Conservation (phyloP, 2,888 invertebrate genomes). For the Aphidoletes aphidimyza region DNA sequence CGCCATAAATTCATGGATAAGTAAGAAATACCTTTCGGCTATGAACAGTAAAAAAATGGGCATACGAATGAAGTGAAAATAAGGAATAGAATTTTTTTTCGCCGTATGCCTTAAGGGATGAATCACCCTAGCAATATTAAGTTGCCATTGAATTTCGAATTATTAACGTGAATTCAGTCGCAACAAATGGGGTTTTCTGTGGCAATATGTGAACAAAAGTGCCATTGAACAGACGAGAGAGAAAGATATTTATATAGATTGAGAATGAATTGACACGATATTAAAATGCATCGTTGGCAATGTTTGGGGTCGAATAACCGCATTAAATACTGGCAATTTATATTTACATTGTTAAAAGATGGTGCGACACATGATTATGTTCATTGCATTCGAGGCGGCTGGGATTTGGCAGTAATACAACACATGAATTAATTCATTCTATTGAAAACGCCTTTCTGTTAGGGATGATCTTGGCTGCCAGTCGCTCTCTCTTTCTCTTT, state of each 20-base stretch:
- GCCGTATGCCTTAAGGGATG: background rate
- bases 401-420: conserved; percentile 30
- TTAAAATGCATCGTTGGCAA: conserved; percentile 43
- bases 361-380: conserved; percentile 45
- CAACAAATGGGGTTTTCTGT: conserved; percentile 5
- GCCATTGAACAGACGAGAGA: background rate
- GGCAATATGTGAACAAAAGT: conserved; percentile 40
- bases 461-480: background rate
- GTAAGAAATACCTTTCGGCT: background rate
- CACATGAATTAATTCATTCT: conserved; percentile 18
- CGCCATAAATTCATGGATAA: background rate
- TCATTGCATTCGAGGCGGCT: conserved; percentile 18
- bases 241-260: background rate
- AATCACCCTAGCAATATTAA: conserved; percentile 35
- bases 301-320: conserved; percentile 53
- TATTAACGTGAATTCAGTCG: background rate
- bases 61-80: background rate
- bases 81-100: no score
- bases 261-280: conserved; percentile 29
- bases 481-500: background rate
- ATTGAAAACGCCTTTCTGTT: conserved; percentile 14
- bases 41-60: background rate
- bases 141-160: conserved; percentile 16
- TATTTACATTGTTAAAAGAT: conserved; percentile 45
- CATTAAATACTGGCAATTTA: conserved; percentile 53